A percentile compares a stretch with the other conserved stretches of the same genome.
These are phyloP conservation scores for Neofelis nebulosa DNA, from an alignment of 2,113 vertebrate genomes.

Conservation along the genomic window DNA sequence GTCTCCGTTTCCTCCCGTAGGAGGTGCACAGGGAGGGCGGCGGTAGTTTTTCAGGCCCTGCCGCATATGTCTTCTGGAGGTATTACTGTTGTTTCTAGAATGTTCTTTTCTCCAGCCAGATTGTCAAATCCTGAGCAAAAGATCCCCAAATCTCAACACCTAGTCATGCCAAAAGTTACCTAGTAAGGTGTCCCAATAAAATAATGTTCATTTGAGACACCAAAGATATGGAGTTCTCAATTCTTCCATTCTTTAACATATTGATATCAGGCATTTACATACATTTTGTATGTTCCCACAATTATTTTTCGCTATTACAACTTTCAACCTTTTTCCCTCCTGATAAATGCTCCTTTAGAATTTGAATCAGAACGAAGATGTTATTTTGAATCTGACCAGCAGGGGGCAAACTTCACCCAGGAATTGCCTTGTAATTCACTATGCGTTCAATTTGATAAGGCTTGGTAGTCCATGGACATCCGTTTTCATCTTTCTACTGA, in stretches of 20 bases:
- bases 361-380: constrained; percentile 9
- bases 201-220: not conserved
- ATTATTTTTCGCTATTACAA: not conserved
- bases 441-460: not conserved
- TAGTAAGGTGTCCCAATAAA: not conserved
- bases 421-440: constrained; percentile 45
- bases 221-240: not conserved
- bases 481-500: not conserved
- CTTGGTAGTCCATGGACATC: not conserved
- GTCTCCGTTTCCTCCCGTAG: not conserved
- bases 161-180: not conserved
- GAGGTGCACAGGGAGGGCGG: not conserved
- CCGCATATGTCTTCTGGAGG: not conserved
- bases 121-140: not conserved
- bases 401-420: constrained; percentile 77
- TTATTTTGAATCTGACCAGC: constrained; percentile 63
- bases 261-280: not conserved
- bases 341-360: not conserved
- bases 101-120: not conserved
- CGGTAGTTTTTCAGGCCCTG: not conserved
- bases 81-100: not conserved
- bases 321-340: not conserved
- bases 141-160: not conserved
- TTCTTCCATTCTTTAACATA: not conserved
- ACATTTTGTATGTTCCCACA: not conserved